Evolutionary conservation across 2,888 invertebrate species (phyloP).

Genomic region (Caenorhabditis becei): DNA sequence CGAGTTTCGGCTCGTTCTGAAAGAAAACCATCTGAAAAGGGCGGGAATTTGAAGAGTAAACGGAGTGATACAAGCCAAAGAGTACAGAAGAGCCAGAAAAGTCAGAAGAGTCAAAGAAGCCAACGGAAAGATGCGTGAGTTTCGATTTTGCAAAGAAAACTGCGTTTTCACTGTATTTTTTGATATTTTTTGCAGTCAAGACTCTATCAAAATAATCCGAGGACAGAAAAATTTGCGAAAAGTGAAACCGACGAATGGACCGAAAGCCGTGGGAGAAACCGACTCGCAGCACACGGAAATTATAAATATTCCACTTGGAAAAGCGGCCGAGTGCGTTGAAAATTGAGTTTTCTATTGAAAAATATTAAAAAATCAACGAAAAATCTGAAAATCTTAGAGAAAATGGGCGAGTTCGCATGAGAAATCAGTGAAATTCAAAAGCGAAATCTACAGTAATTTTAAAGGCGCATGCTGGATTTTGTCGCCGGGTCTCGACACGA

Average conservation of each 20-base stretch:
- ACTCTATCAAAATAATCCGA: conserved; percentile 34
- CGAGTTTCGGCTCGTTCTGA: conserved; percentile 2
- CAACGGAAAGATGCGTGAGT: background rate
- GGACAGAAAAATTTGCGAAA: conserved; percentile 20
- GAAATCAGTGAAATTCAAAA: too few relatives aligned
- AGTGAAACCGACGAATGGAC: background rate
- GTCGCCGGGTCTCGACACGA: too few relatives aligned
- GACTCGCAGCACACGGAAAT: conserved; percentile 42
- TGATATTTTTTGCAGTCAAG: conserved; percentile 3
- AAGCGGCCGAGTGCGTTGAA: conserved; percentile 18
- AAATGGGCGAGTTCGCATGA: too few relatives aligned
- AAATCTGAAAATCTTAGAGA: too few relatives aligned
- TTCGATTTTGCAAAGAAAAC: too few relatives aligned
- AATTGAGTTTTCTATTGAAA: background rate
- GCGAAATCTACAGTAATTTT: too few relatives aligned
- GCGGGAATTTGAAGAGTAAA: background rate
- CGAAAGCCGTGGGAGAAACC: conserved; percentile 12
- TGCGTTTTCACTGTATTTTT: too few relatives aligned
- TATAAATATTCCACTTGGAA: conserved; percentile 32
- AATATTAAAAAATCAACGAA: background rate
- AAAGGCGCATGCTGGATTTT: too few relatives aligned
- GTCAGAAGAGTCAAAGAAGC: background rate
- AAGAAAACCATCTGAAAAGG: background rate
- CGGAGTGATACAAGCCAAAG: conserved; percentile 21
- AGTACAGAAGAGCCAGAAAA: conserved; percentile 6